phyloP scores from a whole-genome alignment of 2,888 invertebrate genomes.

The Anthrax anthrax region DNA sequence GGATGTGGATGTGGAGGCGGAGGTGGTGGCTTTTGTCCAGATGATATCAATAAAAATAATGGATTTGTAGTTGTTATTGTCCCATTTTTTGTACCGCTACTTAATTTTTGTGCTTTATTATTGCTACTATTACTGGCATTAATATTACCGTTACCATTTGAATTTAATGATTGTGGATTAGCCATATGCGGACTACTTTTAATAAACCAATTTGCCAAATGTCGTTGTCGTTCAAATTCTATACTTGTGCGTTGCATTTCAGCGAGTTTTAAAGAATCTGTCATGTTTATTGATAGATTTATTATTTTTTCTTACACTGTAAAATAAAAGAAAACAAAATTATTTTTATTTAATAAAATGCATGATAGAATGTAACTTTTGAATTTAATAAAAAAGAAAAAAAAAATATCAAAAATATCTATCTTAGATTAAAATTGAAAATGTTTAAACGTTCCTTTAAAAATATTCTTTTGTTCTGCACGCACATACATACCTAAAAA shows the following conservation, averaged over 20 bases:
- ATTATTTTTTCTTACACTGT: too few relatives aligned
- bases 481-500: too few relatives aligned
- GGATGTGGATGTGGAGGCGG: constrained; percentile 1
- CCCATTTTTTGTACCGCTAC: constrained; percentile 17
- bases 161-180: constrained; percentile 14
- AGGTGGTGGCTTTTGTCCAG: constrained; percentile 16
- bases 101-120: constrained; percentile 15
- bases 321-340: not conserved
- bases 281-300: constrained; percentile 22
- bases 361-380: too few relatives aligned
- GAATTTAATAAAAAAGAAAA: too few relatives aligned
- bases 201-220: constrained; percentile 35
- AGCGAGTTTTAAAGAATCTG: constrained; percentile 27
- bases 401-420: too few relatives aligned
- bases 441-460: too few relatives aligned
- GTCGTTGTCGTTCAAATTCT: constrained; percentile 35
- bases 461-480: too few relatives aligned
- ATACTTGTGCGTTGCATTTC: constrained; percentile 36
- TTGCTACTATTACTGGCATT: constrained; percentile 5
- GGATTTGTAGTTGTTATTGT: constrained; percentile 20
- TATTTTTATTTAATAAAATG: too few relatives aligned
- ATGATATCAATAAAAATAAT: constrained; percentile 23
- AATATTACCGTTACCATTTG: constrained; percentile 9
- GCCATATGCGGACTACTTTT: constrained; percentile 35
- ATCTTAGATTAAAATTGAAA: too few relatives aligned